Evolutionary conservation across 2,888 invertebrate genomes (phyloP).

Genomic region (Clivina fossor): DNA sequence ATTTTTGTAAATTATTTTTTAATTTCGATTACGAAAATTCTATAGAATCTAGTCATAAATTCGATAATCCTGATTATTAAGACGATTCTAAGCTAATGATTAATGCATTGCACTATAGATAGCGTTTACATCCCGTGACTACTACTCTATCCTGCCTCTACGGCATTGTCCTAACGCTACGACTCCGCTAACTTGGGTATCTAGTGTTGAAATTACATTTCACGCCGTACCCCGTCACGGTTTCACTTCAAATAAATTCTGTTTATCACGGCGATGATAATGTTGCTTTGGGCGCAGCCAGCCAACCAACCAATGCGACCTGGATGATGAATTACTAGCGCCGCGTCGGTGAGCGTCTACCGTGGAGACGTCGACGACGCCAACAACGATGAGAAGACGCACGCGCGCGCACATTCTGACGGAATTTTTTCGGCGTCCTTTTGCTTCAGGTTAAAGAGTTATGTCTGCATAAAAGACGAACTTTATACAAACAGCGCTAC

Average conservation of each 20-base stretch:
- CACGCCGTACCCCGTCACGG: conserved; percentile 30
- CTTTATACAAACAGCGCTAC: no score
- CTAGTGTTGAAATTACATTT: conserved; percentile 32
- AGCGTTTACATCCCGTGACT: conserved; percentile 15
- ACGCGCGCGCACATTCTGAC: no score
- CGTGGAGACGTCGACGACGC: conserved; percentile 9
- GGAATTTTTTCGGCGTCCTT: no score
- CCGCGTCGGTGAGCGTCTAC: not conserved
- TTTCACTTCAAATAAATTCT: conserved; percentile 33
- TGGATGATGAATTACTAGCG: no score
- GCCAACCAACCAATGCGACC: no score
- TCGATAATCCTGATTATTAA: no score
- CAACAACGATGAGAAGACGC: conserved; percentile 15
- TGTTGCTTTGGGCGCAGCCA: conserved; percentile 26
- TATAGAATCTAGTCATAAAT: no score
- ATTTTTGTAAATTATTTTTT: no score
- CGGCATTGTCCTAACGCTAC: not conserved
- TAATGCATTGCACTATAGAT: conserved; percentile 28
- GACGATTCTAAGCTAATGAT: conserved; percentile 1
- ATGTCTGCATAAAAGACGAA: no score
- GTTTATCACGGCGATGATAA: conserved; percentile 33
- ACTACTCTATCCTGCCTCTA: not conserved
- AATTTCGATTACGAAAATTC: no score
- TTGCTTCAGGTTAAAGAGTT: no score
- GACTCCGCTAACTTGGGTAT: not conserved